These are phyloP conservation scores for Tretioscincus oriximinensis DNA, from an alignment of 2,113 vertebrate genomes.

Conservation along the genomic window DNA sequence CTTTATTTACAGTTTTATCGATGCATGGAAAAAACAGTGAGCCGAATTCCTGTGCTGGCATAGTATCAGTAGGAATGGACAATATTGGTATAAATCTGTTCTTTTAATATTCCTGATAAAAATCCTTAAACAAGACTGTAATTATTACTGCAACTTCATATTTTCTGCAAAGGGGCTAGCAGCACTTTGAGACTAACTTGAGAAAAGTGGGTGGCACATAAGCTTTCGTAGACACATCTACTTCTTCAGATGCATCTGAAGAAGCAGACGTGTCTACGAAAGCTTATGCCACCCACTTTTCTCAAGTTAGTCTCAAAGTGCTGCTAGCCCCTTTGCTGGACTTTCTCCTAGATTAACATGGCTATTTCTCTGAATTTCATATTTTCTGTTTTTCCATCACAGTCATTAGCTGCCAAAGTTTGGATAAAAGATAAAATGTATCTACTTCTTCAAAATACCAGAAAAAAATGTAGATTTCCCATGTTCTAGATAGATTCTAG, in stretches of 20 bases:
- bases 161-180: too few relatives aligned
- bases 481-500: too few relatives aligned
- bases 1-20: neutral
- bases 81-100: neutral
- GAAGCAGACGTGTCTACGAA: too few relatives aligned
- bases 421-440: neutral
- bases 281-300: too few relatives aligned
- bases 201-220: too few relatives aligned
- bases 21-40: slow-evolving; percentile 12
- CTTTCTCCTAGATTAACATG: too few relatives aligned
- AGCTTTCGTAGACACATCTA: too few relatives aligned
- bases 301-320: too few relatives aligned
- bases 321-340: too few relatives aligned
- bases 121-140: neutral
- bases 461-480: neutral
- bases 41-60: neutral
- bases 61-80: neutral
- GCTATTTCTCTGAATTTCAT: too few relatives aligned
- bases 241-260: too few relatives aligned
- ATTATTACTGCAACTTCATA: neutral
- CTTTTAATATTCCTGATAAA: neutral
- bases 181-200: too few relatives aligned
- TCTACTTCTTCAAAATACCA: neutral
- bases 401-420: neutral
- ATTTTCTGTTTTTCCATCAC: neutral